Percentiles rank a stretch among this genome's conserved stretches.
phyloP scores from a whole-genome alignment of 2,113 vertebrate species.

The Daphoenositta chrysoptera region DNA sequence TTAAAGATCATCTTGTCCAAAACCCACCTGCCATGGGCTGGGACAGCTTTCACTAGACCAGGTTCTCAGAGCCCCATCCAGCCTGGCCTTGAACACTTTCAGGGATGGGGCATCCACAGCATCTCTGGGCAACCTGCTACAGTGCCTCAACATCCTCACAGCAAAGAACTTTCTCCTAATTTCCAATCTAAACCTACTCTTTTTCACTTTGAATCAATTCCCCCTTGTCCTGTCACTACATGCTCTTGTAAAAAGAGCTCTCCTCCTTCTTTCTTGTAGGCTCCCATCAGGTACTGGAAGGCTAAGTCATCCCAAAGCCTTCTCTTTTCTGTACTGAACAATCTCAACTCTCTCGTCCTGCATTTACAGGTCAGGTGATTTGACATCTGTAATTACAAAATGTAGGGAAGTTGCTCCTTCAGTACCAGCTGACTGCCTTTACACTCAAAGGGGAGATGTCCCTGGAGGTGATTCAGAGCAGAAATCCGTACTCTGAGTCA shows the following conservation, averaged over 20 bases:
- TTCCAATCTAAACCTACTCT: background rate
- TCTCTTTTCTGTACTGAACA: background rate
- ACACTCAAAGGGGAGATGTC: background rate
- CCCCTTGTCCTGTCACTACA: background rate
- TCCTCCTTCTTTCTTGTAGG: background rate
- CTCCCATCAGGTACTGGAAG: background rate
- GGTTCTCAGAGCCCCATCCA: background rate
- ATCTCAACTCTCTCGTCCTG: background rate
- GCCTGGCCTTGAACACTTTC: background rate
- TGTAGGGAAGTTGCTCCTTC: background rate
- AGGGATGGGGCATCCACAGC: background rate
- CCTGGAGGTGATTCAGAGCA: background rate
- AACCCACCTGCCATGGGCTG: background rate
- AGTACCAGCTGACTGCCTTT: background rate
- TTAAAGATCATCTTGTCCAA: background rate
- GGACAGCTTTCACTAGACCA: background rate
- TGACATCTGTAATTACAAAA: background rate
- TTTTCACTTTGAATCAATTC: background rate
- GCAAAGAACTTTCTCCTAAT: background rate
- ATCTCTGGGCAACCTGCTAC: background rate
- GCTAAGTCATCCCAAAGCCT: background rate
- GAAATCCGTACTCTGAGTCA: background rate
- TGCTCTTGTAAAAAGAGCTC: background rate
- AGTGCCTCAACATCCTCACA: background rate
- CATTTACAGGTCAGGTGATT: background rate